These are phyloP conservation scores for Malacoraja senta DNA, from an alignment of 2,797 vertebrate species.

Conservation along the genomic window DNA sequence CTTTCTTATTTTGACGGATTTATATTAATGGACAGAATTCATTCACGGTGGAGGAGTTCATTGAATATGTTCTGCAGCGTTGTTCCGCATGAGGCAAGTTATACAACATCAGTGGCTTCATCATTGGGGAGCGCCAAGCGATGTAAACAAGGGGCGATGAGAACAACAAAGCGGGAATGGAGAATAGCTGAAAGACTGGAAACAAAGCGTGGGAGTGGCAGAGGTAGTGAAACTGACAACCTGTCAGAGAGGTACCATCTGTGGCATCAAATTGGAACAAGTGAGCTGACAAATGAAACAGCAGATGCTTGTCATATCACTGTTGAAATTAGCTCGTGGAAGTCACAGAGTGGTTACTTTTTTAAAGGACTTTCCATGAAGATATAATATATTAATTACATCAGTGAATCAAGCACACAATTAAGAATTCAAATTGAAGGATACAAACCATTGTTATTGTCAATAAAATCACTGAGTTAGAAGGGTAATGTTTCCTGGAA, in stretches of 20 bases:
- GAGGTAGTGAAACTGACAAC: not conserved
- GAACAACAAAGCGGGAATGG: not conserved
- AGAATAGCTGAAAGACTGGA: not conserved
- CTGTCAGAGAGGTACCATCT: conserved; percentile 17
- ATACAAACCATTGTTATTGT: not conserved
- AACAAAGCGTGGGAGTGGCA: not conserved
- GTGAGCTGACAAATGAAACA: conserved; percentile 27
- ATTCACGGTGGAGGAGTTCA: not conserved
- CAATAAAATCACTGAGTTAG: conserved; percentile 27
- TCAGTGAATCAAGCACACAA: not conserved
- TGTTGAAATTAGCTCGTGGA: not conserved
- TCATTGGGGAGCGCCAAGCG: not conserved
- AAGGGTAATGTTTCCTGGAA: conserved; percentile 15
- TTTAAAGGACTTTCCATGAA: conserved; percentile 9
- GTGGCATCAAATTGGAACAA: not conserved
- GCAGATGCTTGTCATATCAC: conserved; percentile 12
- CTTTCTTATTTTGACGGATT: not conserved
- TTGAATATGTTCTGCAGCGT: not conserved
- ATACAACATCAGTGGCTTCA: not conserved
- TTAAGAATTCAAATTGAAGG: not conserved
- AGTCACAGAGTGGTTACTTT: not conserved
- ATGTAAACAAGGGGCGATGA: not conserved
- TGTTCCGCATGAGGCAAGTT: not conserved
- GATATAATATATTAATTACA: conserved; percentile 2
- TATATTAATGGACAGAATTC: not conserved